Evolutionary conservation across 2,113 vertebrate genomes (phyloP).

Genomic region (Scartelaos histophorus): DNA sequence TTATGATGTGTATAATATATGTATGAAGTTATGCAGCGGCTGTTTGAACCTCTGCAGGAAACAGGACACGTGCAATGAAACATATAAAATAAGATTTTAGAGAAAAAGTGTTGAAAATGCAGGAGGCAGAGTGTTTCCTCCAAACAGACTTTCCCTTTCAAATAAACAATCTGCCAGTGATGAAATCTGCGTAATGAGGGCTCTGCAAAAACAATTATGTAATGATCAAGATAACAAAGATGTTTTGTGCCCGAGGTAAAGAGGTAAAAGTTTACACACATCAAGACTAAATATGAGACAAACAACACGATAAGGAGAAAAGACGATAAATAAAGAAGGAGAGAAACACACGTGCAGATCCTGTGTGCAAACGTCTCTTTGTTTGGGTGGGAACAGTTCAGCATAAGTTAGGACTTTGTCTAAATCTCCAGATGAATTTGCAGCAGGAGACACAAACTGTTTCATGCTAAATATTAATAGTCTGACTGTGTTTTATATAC

Average conservation of each 20-base stretch:
- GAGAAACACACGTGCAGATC: neutral
- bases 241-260: constrained; percentile 39
- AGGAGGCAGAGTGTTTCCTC: constrained; percentile 8
- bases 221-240: constrained; percentile 29
- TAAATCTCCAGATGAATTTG: neutral
- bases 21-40: neutral
- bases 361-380: neutral
- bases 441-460: neutral
- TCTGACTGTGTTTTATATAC: too few relatives aligned
- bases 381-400: neutral
- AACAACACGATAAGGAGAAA: too few relatives aligned
- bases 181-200: constrained; percentile 40
- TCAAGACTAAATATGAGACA: neutral
- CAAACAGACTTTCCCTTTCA: constrained; percentile 40
- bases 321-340: too few relatives aligned
- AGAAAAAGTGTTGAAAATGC: neutral
- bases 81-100: neutral
- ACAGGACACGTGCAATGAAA: constrained; percentile 6
- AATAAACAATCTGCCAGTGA: constrained; percentile 33
- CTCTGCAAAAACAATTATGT: constrained; percentile 47
- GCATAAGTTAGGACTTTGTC: neutral
- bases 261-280: constrained; percentile 9
- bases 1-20: neutral
- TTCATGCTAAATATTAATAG: neutral
- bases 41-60: neutral